Evolutionary conservation across 2,888 invertebrate species (phyloP).

Genomic region (Clostera curtula): DNA sequence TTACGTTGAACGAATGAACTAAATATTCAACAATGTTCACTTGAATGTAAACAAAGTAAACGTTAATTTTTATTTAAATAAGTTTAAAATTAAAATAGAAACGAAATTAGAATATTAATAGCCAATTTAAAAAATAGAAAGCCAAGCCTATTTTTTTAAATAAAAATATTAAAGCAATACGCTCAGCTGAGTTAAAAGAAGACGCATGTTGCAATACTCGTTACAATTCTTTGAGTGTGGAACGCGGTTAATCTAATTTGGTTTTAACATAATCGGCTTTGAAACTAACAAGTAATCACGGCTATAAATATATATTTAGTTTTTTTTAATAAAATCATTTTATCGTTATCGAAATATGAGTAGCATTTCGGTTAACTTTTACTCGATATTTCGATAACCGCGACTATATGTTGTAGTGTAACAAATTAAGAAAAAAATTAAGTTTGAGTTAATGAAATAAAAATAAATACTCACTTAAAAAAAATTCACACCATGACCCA

Average conservation of each 20-base stretch:
- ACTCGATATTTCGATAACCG: too few relatives aligned
- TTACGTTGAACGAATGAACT: too few relatives aligned
- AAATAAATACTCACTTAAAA: slow-evolving; percentile 25
- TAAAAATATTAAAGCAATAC: too few relatives aligned
- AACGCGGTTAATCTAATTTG: slow-evolving; percentile 6
- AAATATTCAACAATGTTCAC: neutral
- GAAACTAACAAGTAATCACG: too few relatives aligned
- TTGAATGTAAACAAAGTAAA: neutral
- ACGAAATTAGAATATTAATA: too few relatives aligned
- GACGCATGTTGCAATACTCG: slow-evolving; percentile 5
- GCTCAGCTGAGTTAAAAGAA: slow-evolving; percentile 5
- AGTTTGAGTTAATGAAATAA: slow-evolving; percentile 6
- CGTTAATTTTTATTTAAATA: slow-evolving; percentile 1
- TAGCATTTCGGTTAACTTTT: too few relatives aligned
- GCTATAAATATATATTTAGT: too few relatives aligned
- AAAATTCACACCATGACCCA: slow-evolving; percentile 31
- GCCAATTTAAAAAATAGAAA: too few relatives aligned
- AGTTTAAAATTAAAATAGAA: neutral
- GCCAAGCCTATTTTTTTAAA: too few relatives aligned
- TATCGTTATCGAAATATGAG: too few relatives aligned
- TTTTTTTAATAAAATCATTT: too few relatives aligned
- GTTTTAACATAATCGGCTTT: too few relatives aligned
- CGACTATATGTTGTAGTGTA: slow-evolving; percentile 1
- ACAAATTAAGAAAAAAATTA: slow-evolving; percentile 11
- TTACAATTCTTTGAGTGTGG: slow-evolving; percentile 5